Conservation (phyloP, 2,888 invertebrate species). For the Lepidonotus clava region DNA sequence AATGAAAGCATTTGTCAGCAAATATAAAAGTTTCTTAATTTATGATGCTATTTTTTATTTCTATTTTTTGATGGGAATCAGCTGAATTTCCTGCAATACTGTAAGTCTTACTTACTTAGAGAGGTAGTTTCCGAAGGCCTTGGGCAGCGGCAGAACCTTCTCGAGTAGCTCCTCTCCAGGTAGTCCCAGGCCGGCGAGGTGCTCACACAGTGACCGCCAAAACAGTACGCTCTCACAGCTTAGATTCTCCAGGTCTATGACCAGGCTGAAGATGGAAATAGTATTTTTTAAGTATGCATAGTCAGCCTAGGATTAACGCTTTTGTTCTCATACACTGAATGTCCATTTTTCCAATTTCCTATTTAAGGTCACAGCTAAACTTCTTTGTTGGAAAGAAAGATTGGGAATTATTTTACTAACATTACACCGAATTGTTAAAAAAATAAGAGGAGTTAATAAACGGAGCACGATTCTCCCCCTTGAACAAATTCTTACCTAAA, state of each 20-base stretch:
- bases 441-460: too few relatives aligned
- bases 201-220: constrained; percentile 85
- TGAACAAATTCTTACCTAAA: too few relatives aligned
- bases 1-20: too few relatives aligned
- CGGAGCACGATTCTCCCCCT: too few relatives aligned
- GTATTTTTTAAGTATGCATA: background rate
- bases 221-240: constrained; percentile 82
- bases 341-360: background rate
- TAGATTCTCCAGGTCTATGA: constrained; percentile 74
- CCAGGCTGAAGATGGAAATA: constrained; percentile 70
- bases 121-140: constrained; percentile 87
- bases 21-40: too few relatives aligned
- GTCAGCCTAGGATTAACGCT: background rate
- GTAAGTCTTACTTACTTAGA: constrained; percentile 84
- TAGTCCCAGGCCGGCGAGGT: constrained; percentile 80
- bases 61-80: too few relatives aligned
- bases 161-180: constrained; percentile 82
- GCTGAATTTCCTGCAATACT: too few relatives aligned
- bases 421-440: too few relatives aligned
- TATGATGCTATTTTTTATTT: too few relatives aligned
- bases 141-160: constrained; percentile 86
- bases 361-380: too few relatives aligned
- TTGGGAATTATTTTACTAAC: too few relatives aligned
- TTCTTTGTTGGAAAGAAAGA: too few relatives aligned
- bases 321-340: background rate